A percentile compares a stretch with the other conserved stretches of the same genome.
Conservation (phyloP, 2,113 vertebrate genomes). For the Synchiropus splendidus region DNA sequence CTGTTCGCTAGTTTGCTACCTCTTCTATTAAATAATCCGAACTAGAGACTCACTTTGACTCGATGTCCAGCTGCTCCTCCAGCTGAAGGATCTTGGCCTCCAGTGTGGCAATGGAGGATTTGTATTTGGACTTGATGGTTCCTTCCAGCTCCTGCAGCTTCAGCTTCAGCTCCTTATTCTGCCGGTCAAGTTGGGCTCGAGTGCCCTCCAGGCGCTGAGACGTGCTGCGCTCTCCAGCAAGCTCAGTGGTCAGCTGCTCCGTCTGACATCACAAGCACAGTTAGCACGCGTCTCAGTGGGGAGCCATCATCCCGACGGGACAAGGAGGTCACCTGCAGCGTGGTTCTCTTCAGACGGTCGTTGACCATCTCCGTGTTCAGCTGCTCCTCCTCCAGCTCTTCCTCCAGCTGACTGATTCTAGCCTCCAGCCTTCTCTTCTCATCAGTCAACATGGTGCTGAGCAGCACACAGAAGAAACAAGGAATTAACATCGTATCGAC, state of each 20-base stretch:
- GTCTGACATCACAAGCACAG: slow-evolving; percentile 60
- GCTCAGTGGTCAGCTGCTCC: slow-evolving; percentile 82
- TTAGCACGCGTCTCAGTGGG: too few relatives aligned
- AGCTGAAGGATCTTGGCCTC: slow-evolving; percentile 86
- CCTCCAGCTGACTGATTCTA: slow-evolving; percentile 86
- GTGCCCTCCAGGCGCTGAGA: slow-evolving; percentile 82
- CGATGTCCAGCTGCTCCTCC: slow-evolving; percentile 86
- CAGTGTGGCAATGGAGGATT: slow-evolving; percentile 72
- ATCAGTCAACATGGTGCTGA: slow-evolving; percentile 57
- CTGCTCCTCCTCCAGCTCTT: slow-evolving; percentile 92
- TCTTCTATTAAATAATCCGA: too few relatives aligned
- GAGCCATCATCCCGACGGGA: too few relatives aligned
- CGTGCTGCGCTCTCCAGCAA: slow-evolving; percentile 79
- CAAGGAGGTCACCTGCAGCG: too few relatives aligned
- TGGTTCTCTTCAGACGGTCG: slow-evolving; percentile 65
- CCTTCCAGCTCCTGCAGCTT: slow-evolving; percentile 90
- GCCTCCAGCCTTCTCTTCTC: slow-evolving; percentile 88
- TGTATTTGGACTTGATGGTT: slow-evolving; percentile 83
- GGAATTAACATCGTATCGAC: too few relatives aligned
- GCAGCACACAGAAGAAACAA: slow-evolving; percentile 1
- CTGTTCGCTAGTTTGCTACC: too few relatives aligned
- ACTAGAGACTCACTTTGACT: slow-evolving; percentile 83
- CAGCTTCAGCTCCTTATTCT: slow-evolving; percentile 89
- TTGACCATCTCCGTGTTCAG: slow-evolving; percentile 82
- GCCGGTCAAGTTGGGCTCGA: slow-evolving; percentile 84